phyloP scores from a whole-genome alignment of 2,113 vertebrate genomes.

The Catharus bicknelli region DNA sequence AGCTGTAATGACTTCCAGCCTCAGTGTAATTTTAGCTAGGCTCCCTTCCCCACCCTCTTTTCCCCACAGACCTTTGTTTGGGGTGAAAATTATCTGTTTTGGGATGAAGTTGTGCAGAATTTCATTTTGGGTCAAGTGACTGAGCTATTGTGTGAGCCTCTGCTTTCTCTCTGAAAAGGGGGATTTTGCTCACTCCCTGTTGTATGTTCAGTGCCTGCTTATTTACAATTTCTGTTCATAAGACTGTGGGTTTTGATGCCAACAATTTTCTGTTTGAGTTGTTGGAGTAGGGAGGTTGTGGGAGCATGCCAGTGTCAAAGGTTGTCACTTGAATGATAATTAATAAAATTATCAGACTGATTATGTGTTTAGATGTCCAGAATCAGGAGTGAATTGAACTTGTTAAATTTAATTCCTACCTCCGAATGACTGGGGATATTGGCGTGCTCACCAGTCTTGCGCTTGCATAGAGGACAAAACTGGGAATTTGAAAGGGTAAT shows the following conservation, averaged over 20 bases:
- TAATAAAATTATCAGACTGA: slow-evolving; percentile 69
- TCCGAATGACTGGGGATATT: slow-evolving; percentile 23
- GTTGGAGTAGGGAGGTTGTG: slow-evolving; percentile 59
- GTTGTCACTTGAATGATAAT: slow-evolving; percentile 68
- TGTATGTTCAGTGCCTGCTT: slow-evolving; percentile 44
- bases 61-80: slow-evolving; percentile 35
- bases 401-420: slow-evolving; percentile 68
- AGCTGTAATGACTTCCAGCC: slow-evolving; percentile 8
- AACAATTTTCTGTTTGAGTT: slow-evolving; percentile 68
- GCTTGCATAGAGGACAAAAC: slow-evolving; percentile 45
- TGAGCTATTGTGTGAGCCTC: slow-evolving; percentile 27
- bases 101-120: slow-evolving; percentile 16
- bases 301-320: slow-evolving; percentile 70
- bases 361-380: slow-evolving; percentile 70
- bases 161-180: slow-evolving; percentile 54
- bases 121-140: slow-evolving; percentile 38
- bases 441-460: neutral
- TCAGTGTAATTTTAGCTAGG: slow-evolving; percentile 37
- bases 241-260: slow-evolving; percentile 57
- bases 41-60: slow-evolving; percentile 7
- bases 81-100: slow-evolving; percentile 47
- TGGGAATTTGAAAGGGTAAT: slow-evolving; percentile 49
- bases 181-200: slow-evolving; percentile 31
- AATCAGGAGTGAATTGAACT: slow-evolving; percentile 68
- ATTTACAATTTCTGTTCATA: slow-evolving; percentile 61